phyloP scores from a whole-genome alignment of 2,113 vertebrate species.

The Aphyosemion australe region DNA sequence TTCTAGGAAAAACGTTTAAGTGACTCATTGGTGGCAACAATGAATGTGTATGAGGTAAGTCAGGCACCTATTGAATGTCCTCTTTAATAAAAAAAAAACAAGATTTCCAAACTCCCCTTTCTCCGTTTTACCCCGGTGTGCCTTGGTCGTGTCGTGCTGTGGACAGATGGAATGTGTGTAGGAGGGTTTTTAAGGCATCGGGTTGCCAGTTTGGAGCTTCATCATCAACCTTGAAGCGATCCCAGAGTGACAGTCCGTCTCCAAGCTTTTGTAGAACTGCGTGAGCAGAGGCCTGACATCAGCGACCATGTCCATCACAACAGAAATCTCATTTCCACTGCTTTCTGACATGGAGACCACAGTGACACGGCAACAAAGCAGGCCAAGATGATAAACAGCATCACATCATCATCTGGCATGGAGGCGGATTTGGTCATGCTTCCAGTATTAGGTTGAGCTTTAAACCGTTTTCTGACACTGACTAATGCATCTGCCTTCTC shows the following conservation, averaged over 20 bases:
- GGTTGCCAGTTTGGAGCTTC: slow-evolving; percentile 68
- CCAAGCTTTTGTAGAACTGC: slow-evolving; percentile 66
- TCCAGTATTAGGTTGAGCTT: background rate
- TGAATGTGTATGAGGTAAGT: slow-evolving; percentile 58
- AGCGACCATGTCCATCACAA: slow-evolving; percentile 59
- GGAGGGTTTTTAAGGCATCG: slow-evolving; percentile 73
- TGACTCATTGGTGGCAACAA: slow-evolving; percentile 29
- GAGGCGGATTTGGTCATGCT: background rate
- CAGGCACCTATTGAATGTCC: slow-evolving; percentile 55
- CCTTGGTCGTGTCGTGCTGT: slow-evolving; percentile 42
- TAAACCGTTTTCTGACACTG: slow-evolving; percentile 1
- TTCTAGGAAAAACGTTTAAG: slow-evolving; percentile 20
- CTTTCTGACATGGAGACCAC: slow-evolving; percentile 51
- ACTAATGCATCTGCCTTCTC: background rate
- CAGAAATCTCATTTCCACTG: slow-evolving; percentile 53
- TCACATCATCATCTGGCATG: slow-evolving; percentile 12
- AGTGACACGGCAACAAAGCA: slow-evolving; percentile 53
- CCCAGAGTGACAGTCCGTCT: slow-evolving; percentile 50
- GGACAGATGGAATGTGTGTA: slow-evolving; percentile 72
- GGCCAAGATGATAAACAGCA: slow-evolving; percentile 11
- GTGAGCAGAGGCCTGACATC: slow-evolving; percentile 67
- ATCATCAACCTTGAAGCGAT: slow-evolving; percentile 56
- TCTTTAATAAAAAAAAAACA: slow-evolving; percentile 37
- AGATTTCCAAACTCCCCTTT: slow-evolving; percentile 39
- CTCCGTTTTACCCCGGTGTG: slow-evolving; percentile 36